A percentile compares a stretch with the other conserved stretches of the same genome.
phyloP scores from a whole-genome alignment of 2,888 invertebrate genomes.

The Catotricha subobsoleta region DNA sequence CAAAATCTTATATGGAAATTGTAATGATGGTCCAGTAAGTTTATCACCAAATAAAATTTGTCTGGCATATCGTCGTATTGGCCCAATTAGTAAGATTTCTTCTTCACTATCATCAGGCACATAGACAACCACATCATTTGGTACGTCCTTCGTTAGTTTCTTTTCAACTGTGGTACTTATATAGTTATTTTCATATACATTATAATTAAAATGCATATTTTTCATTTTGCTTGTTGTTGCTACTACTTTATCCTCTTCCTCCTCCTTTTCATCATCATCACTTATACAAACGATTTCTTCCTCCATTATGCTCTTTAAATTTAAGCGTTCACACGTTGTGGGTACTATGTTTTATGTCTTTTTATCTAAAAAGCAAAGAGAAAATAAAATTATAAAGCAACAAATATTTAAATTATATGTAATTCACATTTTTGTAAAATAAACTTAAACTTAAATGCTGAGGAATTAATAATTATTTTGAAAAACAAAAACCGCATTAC shows the following conservation, averaged over 20 bases:
- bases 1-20: neutral
- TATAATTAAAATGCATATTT: neutral
- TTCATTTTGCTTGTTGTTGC: neutral
- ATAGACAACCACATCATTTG: neutral
- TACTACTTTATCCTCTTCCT: neutral
- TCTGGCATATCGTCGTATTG: neutral
- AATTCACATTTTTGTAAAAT: no score
- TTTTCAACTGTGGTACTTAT: neutral
- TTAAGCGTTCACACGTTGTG: neutral
- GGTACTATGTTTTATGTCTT: neutral
- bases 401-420: no score
- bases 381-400: neutral
- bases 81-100: neutral
- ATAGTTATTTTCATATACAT: neutral
- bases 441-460: no score
- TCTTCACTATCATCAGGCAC: neutral
- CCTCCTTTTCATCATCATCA: slow-evolving; percentile 1
- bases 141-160: neutral
- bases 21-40: neutral
- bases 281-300: neutral
- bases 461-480: no score
- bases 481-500: no score
- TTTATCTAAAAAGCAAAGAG: neutral
- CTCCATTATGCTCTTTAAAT: neutral
- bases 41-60: neutral